Percentiles rank a stretch among this genome's conserved stretches.
These are phyloP conservation scores for Sebastes oblongus DNA, from an alignment of 2,797 vertebrate species.

Conservation along the genomic window DNA sequence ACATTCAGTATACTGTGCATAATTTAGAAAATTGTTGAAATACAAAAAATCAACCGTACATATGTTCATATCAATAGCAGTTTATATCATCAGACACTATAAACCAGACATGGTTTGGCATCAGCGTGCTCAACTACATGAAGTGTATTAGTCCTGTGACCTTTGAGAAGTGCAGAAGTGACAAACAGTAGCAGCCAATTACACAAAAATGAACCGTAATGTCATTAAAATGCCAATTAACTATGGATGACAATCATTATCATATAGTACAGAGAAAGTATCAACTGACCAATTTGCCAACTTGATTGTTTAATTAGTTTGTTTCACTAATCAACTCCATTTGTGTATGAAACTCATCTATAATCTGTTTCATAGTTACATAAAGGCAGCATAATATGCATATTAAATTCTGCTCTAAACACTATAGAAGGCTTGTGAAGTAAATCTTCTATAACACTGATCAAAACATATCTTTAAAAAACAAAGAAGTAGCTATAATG, in stretches of 20 bases:
- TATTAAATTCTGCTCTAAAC: not conserved
- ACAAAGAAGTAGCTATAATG: not conserved
- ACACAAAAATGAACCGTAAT: constrained; percentile 1
- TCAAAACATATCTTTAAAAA: not conserved
- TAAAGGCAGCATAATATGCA: not conserved
- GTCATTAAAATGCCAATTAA: constrained; percentile 37
- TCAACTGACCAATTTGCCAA: constrained; percentile 7
- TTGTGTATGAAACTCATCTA: not conserved
- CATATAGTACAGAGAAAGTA: not conserved
- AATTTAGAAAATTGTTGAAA: constrained; percentile 4
- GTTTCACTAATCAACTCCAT: not conserved
- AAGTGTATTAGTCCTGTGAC: constrained; percentile 49
- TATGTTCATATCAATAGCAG: not conserved
- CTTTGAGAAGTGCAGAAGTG: constrained; percentile 29
- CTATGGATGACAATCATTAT: constrained; percentile 26
- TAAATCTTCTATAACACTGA: not conserved
- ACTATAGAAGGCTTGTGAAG: not conserved
- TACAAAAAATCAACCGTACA: not conserved
- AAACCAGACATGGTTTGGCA: constrained; percentile 16
- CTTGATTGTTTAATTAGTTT: constrained; percentile 30
- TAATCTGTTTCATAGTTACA: not conserved
- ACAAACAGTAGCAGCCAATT: constrained; percentile 12
- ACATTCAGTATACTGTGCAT: not conserved
- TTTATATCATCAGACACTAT: constrained; percentile 1
- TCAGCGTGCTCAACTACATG: constrained; percentile 6